Conservation (phyloP, 2,113 vertebrate genomes). For the Murina feae region DNA sequence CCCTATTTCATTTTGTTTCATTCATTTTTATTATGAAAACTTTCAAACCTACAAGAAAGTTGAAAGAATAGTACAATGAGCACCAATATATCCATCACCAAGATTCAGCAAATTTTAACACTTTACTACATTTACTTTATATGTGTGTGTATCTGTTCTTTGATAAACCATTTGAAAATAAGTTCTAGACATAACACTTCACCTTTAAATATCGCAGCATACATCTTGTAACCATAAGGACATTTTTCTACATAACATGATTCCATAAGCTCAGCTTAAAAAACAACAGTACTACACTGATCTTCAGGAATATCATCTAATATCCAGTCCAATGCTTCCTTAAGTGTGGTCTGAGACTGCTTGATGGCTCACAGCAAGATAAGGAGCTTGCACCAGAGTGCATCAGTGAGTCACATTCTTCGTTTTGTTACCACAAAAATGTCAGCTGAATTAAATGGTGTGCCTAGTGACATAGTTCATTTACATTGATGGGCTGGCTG, state of each 20-base stretch:
- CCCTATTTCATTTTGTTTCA: not conserved
- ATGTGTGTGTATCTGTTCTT: not conserved
- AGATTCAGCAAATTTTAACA: not conserved
- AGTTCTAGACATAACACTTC: not conserved
- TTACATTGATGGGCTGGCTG: not conserved
- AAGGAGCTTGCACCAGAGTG: not conserved
- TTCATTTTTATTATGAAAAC: conserved; percentile 14
- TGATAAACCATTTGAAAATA: not conserved
- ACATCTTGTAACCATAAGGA: not conserved
- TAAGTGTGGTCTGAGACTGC: not conserved
- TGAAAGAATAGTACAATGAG: not conserved
- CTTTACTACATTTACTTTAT: not conserved
- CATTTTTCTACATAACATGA: not conserved
- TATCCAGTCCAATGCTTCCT: not conserved
- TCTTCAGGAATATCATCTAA: not conserved
- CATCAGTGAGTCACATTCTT: not conserved
- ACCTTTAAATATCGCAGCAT: not conserved
- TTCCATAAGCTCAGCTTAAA: not conserved
- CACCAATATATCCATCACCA: not conserved
- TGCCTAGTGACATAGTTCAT: not conserved
- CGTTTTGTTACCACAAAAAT: not conserved
- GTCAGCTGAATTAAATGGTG: not conserved
- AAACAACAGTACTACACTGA: not conserved
- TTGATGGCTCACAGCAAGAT: not conserved
- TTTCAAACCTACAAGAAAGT: too few relatives aligned